Conservation (phyloP, 2,113 vertebrate species). For the Dendrocopos noguchii region DNA sequence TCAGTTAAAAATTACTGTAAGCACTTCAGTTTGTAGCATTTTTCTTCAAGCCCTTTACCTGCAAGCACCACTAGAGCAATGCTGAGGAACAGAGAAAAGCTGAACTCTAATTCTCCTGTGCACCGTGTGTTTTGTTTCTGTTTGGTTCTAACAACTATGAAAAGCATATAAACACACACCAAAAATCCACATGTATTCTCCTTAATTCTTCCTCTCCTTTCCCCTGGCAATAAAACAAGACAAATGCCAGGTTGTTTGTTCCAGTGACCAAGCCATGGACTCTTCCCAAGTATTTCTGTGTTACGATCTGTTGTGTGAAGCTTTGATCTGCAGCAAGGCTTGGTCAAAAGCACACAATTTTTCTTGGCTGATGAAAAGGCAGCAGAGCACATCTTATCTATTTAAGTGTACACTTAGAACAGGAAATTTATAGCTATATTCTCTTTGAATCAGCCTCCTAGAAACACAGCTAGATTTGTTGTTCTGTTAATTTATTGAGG, state of each 20-base stretch:
- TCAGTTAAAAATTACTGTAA: neutral
- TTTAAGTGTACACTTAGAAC: neutral
- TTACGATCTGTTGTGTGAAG: neutral
- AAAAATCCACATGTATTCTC: neutral
- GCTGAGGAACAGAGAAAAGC: neutral
- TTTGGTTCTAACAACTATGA: neutral
- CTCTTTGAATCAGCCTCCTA: neutral
- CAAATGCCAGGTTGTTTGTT: neutral
- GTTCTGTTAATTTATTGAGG: neutral
- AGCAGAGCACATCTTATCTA: neutral
- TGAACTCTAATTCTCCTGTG: neutral
- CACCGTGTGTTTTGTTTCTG: neutral
- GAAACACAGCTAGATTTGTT: neutral
- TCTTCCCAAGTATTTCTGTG: neutral
- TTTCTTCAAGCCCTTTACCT: neutral
- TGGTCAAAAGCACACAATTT: neutral
- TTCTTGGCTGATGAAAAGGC: neutral
- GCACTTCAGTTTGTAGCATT: neutral
- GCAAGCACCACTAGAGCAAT: neutral
- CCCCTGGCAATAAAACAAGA: neutral
- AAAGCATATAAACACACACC: neutral
- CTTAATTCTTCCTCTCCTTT: neutral
- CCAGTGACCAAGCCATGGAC: accelerated
- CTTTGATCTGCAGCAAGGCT: neutral
- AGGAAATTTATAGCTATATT: neutral